These are phyloP conservation scores for Therioaphis trifolii DNA, from an alignment of 2,888 invertebrate genomes.

Conservation along the genomic window DNA sequence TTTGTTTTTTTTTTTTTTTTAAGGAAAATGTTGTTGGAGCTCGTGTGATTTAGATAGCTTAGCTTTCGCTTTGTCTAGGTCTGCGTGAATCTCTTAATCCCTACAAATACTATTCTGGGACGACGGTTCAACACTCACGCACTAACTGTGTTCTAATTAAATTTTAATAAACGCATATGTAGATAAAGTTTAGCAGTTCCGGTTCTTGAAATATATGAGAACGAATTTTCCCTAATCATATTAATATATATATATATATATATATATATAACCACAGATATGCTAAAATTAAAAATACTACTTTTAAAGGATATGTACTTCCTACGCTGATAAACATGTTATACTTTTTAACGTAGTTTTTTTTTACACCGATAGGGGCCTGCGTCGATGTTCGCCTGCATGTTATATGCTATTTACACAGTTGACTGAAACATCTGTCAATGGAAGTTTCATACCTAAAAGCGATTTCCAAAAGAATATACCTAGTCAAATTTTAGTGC, in stretches of 20 bases:
- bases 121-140: no score
- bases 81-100: no score
- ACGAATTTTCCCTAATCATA: no score
- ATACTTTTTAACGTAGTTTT: constrained; percentile 15
- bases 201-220: no score
- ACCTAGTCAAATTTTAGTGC: not conserved
- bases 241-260: not conserved
- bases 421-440: constrained; percentile 62
- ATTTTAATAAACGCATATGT: no score
- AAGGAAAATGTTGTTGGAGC: no score
- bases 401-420: constrained; percentile 53
- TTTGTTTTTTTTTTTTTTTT: no score
- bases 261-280: not conserved
- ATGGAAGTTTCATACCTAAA: constrained; percentile 11
- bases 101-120: no score
- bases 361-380: constrained; percentile 55
- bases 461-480: constrained; percentile 20
- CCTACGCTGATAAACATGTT: constrained; percentile 48
- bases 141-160: no score
- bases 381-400: constrained; percentile 48
- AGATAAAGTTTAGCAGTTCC: no score
- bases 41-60: no score
- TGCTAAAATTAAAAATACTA: constrained; percentile 5
- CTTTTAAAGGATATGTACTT: constrained; percentile 41
- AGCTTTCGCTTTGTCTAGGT: no score